Base-by-base conservation (phyloP, 2,888 invertebrate species). In the Polymixis flavicincta region DNA sequence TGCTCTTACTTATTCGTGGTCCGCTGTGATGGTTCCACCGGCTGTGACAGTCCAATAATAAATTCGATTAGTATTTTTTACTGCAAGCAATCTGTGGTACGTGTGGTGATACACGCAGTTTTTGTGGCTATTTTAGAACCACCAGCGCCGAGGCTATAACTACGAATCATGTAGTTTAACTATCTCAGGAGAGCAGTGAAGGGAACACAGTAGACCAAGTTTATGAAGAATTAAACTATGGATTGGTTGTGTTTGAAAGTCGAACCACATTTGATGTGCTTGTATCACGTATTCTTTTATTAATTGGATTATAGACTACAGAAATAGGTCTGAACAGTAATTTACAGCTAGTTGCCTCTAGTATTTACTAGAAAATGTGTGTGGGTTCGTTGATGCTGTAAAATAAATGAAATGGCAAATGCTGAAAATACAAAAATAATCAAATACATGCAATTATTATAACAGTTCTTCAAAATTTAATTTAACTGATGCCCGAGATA, bases 31-130 rank as follows among this genome's bases (percentile, higher is more conserved):
- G 71, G n/a, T 2, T 57, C 22, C n/a, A 76, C 60, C 55, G 64
- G 48, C 50, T 67, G 59, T 74, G 67, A 60, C 71, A 61, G 59
- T 72, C 50, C 45, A 67, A 83, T 76, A 85, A 84, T 80, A 80
- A 80, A 83, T 85, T 85, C 75, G 74, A 76, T 85, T 78, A 76
- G 74, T 75, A 59, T 83, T 85, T 85, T 84, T 86, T 83, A 71
- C 75, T 64, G 61, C 48, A 66, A 22, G 76, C 75, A 80, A 85
- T 85, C 85, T 77, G 76, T 78, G 63, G 68, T 76, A 55, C 83
- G 85, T 79, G 66, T 66, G 50, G 73, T 74, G 54, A 78, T 73
- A 84, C 68, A 72, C 65, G 50, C 14, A 59, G 68, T 86, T 86
- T 82, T 86, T 82, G 76, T 85, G 71, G 42, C 71, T 77, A 72